Evolutionary conservation across 2,888 invertebrate species (phyloP), one percentile per base, ranked within the genome.

Genomic region (Thumatha senex): DNA sequence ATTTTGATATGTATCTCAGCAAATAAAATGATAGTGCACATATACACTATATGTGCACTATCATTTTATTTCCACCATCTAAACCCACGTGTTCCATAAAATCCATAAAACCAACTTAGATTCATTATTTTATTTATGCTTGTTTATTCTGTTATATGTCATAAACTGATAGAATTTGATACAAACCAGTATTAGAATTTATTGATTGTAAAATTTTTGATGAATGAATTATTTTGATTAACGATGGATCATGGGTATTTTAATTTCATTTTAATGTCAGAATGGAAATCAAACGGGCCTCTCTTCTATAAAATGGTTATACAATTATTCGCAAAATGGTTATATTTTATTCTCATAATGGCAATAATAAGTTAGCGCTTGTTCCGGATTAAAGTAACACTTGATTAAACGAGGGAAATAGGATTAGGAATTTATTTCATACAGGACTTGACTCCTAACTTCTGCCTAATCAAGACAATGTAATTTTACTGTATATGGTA

Each of bases 51-150:
- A n/a, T n/a, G n/a, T n/a, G 39, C 13, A 35, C 67, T 44, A 51
- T 72, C 67, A 72, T n/a, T n/a, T n/a, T n/a, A n/a, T n/a, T n/a
- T n/a, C 34, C 13, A 35, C 67, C 44, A 51, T 72, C 67, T 71
- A 41, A 70, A 59, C 83, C 81, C 76, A 83, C 83, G 70, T 70
- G 53, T 48, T 67, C 66, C 31, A 49, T 65, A 48, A 38, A 69
- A 67, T 70, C 72, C 67, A 63, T 70, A 72, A n/a, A 65, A 72
- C 67, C 64, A 61, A 59, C 62, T 65, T 48, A 70, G 72, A 70
- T 74, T 76, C 66, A 76, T 80, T 74, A 74, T 70, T 56, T 82
- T 80, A 57, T 82, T 80, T 82, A 82, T 71, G 68, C 72, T 67
- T 79, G 72, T 82, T 79, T 56, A 63, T 67, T 67, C 58, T 63